phyloP scores from a whole-genome alignment of 2,888 invertebrate species.

The Idaea dimidiata region DNA sequence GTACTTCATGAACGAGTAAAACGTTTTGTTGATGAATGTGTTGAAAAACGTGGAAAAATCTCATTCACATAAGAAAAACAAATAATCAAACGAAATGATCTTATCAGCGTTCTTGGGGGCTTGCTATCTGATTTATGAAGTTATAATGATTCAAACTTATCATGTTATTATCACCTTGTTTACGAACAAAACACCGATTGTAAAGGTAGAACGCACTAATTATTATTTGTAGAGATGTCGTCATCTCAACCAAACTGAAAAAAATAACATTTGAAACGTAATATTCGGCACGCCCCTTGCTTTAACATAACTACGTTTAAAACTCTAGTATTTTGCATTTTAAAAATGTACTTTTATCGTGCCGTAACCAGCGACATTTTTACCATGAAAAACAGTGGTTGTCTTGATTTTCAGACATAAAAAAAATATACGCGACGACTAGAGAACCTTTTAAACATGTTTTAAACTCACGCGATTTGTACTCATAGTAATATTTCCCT shows the following conservation, averaged over 20 bases:
- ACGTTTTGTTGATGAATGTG: not conserved
- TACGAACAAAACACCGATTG: not conserved
- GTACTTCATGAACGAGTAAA: no score
- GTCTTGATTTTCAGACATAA: no score
- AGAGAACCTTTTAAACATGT: no score
- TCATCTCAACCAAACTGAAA: not conserved
- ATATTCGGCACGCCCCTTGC: not conserved
- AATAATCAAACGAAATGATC: not conserved
- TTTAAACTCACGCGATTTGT: no score
- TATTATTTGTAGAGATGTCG: not conserved
- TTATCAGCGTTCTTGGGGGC: constrained; percentile 1
- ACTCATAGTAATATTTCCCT: no score
- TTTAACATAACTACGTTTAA: not conserved
- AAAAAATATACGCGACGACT: no score
- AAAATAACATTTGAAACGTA: not conserved
- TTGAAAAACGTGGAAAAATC: not conserved
- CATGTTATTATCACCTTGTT: not conserved
- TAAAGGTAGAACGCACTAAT: constrained; percentile 3
- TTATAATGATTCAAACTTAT: not conserved
- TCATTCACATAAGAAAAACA: not conserved
- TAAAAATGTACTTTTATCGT: no score
- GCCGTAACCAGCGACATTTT: no score
- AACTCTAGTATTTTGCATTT: no score
- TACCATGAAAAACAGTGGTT: no score
- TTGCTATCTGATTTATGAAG: not conserved